A percentile compares a stretch with the other conserved stretches of the same genome.
Evolutionary conservation across 2,113 vertebrate genomes (phyloP).

Genomic region (Canis aureus): DNA sequence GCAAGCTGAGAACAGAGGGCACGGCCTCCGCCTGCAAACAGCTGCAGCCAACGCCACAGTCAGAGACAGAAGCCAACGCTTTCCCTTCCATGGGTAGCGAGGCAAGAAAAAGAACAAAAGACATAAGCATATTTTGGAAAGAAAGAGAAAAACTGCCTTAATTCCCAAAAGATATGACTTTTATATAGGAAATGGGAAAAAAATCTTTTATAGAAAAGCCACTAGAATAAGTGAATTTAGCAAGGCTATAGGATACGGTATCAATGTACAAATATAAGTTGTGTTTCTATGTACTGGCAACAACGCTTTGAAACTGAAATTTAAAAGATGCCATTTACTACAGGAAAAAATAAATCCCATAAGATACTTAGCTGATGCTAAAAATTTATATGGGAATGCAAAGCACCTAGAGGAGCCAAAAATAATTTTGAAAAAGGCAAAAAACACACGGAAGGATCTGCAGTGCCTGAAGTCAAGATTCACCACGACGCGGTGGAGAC

Average conservation of each 20-base stretch:
- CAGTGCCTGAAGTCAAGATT: background rate
- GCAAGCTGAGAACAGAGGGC: background rate
- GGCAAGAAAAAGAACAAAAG: background rate
- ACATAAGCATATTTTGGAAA: background rate
- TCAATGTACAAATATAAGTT: background rate
- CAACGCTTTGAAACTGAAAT: background rate
- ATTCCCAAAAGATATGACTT: background rate
- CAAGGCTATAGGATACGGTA: no score
- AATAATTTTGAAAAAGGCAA: background rate
- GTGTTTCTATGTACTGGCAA: no score
- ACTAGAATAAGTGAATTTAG: no score
- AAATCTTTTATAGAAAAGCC: background rate
- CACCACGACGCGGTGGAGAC: rapidly evolving
- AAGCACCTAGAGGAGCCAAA: background rate
- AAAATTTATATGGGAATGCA: background rate
- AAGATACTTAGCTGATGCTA: background rate
- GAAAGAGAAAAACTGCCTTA: background rate
- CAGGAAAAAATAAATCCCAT: background rate
- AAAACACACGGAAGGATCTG: background rate
- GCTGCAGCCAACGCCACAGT: rapidly evolving
- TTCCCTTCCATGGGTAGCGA: background rate
- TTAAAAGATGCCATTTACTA: background rate
- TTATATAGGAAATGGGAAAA: background rate
- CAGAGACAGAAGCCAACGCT: rapidly evolving
- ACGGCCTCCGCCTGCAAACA: rapidly evolving